phyloP scores from a whole-genome alignment of 2,888 invertebrate genomes.

The Synanthedon formicaeformis region DNA sequence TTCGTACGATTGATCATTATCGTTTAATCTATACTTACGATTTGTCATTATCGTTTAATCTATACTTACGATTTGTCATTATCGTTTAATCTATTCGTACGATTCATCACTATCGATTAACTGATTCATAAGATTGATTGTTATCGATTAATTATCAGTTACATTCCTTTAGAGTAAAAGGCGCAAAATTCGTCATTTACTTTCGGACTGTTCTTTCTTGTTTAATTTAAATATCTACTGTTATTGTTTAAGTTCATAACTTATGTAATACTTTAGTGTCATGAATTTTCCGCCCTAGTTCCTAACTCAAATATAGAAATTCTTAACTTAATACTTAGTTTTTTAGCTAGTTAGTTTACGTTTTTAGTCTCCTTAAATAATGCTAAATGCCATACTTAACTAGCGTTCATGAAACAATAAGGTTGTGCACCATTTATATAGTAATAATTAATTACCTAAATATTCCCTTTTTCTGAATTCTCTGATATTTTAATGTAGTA shows the following conservation, averaged over 20 bases:
- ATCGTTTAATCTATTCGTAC: too few relatives aligned
- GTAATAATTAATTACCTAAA: conserved; percentile 48
- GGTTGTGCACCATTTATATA: conserved; percentile 70
- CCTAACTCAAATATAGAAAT: conserved; percentile 44
- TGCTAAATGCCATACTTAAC: conserved; percentile 60
- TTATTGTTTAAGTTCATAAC: conserved; percentile 2
- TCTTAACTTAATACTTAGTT: conserved; percentile 40
- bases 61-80: neutral
- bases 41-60: too few relatives aligned
- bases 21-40: too few relatives aligned
- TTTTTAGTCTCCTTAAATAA: conserved; percentile 44
- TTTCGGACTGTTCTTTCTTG: conserved; percentile 6
- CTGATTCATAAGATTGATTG: too few relatives aligned
- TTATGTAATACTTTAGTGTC: neutral
- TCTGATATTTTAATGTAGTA: conserved; percentile 68
- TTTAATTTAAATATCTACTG: conserved; percentile 1
- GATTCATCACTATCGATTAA: too few relatives aligned
- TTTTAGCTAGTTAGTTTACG: conserved; percentile 37
- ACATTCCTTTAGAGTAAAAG: neutral
- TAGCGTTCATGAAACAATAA: conserved; percentile 70
- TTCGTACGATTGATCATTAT: too few relatives aligned
- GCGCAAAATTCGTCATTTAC: neutral
- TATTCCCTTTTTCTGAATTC: conserved; percentile 69
- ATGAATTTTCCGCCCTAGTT: conserved; percentile 38
- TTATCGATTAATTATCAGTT: neutral